Conservation (phyloP, 1,140 invertebrate genomes). For the Battus philenor region DNA sequence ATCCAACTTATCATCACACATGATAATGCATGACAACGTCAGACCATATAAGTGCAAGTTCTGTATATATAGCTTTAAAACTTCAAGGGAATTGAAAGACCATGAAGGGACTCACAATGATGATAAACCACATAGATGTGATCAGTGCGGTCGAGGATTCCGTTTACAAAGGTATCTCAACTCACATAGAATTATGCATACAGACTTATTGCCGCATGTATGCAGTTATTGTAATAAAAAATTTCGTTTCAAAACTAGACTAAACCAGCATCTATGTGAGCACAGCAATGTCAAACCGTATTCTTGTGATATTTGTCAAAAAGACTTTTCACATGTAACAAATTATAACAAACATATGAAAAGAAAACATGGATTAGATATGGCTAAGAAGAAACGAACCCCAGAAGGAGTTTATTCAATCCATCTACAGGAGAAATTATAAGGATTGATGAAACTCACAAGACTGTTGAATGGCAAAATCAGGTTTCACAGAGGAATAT, state of each 20-base stretch:
- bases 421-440: constrained; percentile 46
- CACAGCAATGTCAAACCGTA: constrained; percentile 80
- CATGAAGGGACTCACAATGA: constrained; percentile 81
- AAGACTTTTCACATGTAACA: constrained; percentile 85
- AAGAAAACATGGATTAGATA: constrained; percentile 77
- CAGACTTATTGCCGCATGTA: constrained; percentile 88
- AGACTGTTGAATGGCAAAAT: constrained; percentile 49
- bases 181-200: constrained; percentile 80
- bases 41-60: constrained; percentile 50
- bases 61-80: constrained; percentile 50
- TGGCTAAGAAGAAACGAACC: constrained; percentile 52
- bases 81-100: constrained; percentile 52
- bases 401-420: constrained; percentile 52
- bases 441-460: constrained; percentile 32
- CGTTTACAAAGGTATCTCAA: constrained; percentile 69
- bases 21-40: constrained; percentile 46
- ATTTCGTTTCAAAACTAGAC: constrained; percentile 82
- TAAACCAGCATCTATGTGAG: constrained; percentile 81
- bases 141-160: constrained; percentile 84
- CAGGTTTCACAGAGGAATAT: constrained; percentile 24
- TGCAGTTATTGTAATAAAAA: constrained; percentile 84
- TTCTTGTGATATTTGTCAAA: constrained; percentile 77
- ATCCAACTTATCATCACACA: constrained; percentile 44
- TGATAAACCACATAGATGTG: constrained; percentile 84
- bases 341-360: constrained; percentile 88